phyloP scores from a whole-genome alignment of 2,797 vertebrate genomes.

The Chrysocyon brachyurus region DNA sequence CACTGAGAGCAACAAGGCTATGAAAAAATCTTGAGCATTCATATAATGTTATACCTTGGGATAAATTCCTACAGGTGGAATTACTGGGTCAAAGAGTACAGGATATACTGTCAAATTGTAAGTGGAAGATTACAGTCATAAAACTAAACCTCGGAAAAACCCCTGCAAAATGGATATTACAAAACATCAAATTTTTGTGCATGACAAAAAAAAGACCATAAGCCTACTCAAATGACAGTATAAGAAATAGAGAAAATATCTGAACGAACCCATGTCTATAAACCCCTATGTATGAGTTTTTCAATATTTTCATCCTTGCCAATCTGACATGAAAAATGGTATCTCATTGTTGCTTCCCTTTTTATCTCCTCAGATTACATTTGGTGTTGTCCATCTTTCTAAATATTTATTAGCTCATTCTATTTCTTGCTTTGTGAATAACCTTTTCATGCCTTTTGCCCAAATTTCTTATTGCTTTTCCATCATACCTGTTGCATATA shows the following conservation, averaged over 20 bases:
- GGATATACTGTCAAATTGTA: neutral
- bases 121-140: conserved; percentile 28
- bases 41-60: neutral
- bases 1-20: neutral
- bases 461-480: neutral
- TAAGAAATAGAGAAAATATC: neutral
- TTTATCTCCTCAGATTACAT: neutral
- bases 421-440: conserved; percentile 25
- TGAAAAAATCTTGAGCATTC: neutral
- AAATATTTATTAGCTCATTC: neutral
- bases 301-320: neutral
- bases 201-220: neutral
- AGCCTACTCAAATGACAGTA: neutral
- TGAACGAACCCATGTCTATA: neutral
- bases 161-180: neutral
- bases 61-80: conserved; percentile 48
- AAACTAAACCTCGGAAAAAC: conserved; percentile 33
- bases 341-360: neutral
- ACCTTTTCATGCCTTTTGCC: neutral
- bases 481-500: neutral
- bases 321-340: neutral
- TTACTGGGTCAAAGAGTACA: neutral
- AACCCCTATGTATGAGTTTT: neutral
- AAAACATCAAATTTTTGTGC: conserved; percentile 6
- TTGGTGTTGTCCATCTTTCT: neutral